Evolutionary conservation across 2,888 invertebrate species (phyloP), one percentile per base, ranked within the genome.

Genomic region (Athripsodes cinereus): DNA sequence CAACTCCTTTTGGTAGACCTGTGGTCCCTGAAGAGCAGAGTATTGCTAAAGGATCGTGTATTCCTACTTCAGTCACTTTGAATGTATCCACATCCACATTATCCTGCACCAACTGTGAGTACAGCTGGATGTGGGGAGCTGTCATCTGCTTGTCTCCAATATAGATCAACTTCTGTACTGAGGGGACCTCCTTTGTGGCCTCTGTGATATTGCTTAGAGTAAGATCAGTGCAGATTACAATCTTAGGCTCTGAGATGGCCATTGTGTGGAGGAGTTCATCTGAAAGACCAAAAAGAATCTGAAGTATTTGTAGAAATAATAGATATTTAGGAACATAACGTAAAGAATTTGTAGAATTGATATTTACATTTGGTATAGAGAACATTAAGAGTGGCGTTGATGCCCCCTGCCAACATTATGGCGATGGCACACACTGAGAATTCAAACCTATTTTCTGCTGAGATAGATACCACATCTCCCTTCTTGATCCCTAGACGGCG

Each of bases 1-100:
- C 75, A 1, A 86, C 85, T 31, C 84, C 85, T 71, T 87, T 87
- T 1, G 86, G 83, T 66, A 85, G 70, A 0, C 87, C 88, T 16
- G 82, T 82, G 0, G 88, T 88, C 48, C 87, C 87, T 57, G 87
- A 86, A 35, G 87, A 87, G 70, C 82, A 85, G 59, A 86, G 75
- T 66, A 86, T 73, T 20, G 73, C 68, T 1, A 71, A 66, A 19
- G 69, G 60, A 55, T 70, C 59, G 18, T 48, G 61, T 16, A 52
- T 59, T 11, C 85, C 78, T 0, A 85, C 76, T 63, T 79, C 72
- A 55, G 71, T 69, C 52, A 83, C 72, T 1, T 69, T 68, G 59
- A 75, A 76, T 44, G 73, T 72, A 58, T 74, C 62, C 22, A 73
- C 65, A 66, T 71, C 67, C 20, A 71, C 66, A 58, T 68, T 59